Percentiles rank a stretch among this genome's conserved stretches.
Evolutionary conservation across 2,113 vertebrate genomes (phyloP).

Genomic region (Amia ocellicauda): DNA sequence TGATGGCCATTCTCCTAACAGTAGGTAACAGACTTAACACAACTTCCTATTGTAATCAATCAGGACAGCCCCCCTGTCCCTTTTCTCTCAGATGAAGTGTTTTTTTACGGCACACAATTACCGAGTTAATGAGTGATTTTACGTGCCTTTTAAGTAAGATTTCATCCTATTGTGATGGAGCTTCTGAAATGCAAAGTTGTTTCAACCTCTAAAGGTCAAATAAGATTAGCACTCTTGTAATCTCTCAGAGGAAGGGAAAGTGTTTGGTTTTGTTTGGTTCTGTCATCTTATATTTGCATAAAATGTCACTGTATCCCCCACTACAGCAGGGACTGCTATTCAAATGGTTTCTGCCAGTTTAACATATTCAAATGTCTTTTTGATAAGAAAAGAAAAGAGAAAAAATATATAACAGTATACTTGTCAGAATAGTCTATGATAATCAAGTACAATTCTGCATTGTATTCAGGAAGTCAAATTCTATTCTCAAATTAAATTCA

Average conservation of each 20-base stretch:
- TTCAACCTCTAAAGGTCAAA: constrained; percentile 53
- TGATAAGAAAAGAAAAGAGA: too few species aligned
- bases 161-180: constrained; percentile 32
- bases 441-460: too few species aligned
- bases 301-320: constrained; percentile 27
- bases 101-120: constrained; percentile 72
- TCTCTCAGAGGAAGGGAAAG: constrained; percentile 28
- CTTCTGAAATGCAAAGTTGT: constrained; percentile 47
- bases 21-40: constrained; percentile 31
- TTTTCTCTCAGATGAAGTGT: constrained; percentile 52
- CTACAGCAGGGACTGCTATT: background rate
- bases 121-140: constrained; percentile 57
- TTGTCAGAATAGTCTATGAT: too few species aligned
- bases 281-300: constrained; percentile 48
- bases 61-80: constrained; percentile 30
- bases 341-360: too few species aligned
- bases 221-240: constrained; percentile 44
- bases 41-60: constrained; percentile 67
- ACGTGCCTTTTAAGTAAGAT: constrained; percentile 48
- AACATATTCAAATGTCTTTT: too few species aligned
- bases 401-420: too few species aligned
- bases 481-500: too few species aligned
- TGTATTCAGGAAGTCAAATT: too few species aligned
- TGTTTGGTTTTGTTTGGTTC: constrained; percentile 38
- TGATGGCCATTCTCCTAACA: constrained; percentile 47